phyloP scores from a whole-genome alignment of 1,140 invertebrate genomes.

The Spodoptera litura region DNA sequence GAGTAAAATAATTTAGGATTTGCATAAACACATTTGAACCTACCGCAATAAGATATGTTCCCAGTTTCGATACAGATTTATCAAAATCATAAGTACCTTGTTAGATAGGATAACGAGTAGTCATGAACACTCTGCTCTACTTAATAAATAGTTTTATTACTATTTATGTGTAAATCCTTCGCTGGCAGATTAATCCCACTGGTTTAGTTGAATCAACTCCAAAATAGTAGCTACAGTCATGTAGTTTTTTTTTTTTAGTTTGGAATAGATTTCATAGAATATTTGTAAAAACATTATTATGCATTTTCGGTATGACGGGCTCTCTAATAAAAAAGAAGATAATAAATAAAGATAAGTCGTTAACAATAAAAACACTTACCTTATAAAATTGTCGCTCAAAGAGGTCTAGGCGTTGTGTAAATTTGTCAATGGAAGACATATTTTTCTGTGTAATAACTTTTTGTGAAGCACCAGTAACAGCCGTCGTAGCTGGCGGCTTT shows the following conservation, averaged over 20 bases:
- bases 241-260: too few relatives aligned
- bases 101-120: neutral
- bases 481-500: conserved; percentile 7
- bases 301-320: too few relatives aligned
- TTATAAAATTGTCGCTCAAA: conserved; percentile 67
- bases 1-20: too few relatives aligned
- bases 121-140: too few relatives aligned
- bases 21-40: too few relatives aligned
- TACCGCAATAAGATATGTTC: neutral
- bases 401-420: conserved; percentile 54
- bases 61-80: neutral
- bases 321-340: neutral
- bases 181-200: too few relatives aligned
- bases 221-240: too few relatives aligned
- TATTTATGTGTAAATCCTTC: too few relatives aligned
- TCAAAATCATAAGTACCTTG: neutral
- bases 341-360: neutral
- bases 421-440: conserved; percentile 34
- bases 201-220: too few relatives aligned
- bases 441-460: neutral
- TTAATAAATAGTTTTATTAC: too few relatives aligned
- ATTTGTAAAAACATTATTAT: too few relatives aligned
- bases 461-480: neutral
- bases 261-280: too few relatives aligned
- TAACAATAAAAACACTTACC: conserved; percentile 52